Base-by-base conservation (phyloP, 2,113 vertebrate species). In the Archocentrus centrarchus region DNA sequence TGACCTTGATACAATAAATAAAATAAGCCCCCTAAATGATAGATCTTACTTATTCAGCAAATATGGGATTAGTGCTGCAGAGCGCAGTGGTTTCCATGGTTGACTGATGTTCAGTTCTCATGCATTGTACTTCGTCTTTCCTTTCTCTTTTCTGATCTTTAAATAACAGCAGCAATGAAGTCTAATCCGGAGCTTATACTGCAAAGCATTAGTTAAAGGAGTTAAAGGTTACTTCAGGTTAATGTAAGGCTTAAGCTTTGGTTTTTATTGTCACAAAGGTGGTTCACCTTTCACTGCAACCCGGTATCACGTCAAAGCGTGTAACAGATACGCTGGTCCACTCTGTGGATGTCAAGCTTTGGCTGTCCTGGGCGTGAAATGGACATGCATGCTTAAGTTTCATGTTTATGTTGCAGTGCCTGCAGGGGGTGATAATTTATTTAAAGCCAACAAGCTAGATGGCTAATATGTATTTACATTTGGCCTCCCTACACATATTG, bases 11-110 rank as follows among this genome's bases (percentile, higher is more conserved):
- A 22, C 57, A 10, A 37, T n/a, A 57, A 18, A 50, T 81, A 78
- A 59, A 41, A 77, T 4, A 62, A 7, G 18, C 13, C 22, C 58
- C 22, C 13, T 44, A 66, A 35, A 64, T 30, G 24, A 24, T 89
- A 10, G 2, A 11, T 22, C 75, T 85, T 50, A 88, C 73, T 81
- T 90, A 82, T 88, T 90, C 86, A 87, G 32, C 70, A 84, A 80
- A 88, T 79, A 62, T 59, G 41, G 64, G 79, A 91, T 91, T 84
- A 89, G 86, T 24, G 70, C 84, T 53, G 27, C 35, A 18, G 60
- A 85, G 83, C 82, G 60, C n/a, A 64, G 60, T 10, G 30, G 24
- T 18, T 66, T 83, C 80, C 20, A 64, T 84, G 77, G 66, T 30
- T 76, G 82, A 91, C 32, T 88, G 83, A 84, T 64, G 60, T 66